Conservation (phyloP, 2,888 invertebrate species). For the Antheraea assamensis region DNA sequence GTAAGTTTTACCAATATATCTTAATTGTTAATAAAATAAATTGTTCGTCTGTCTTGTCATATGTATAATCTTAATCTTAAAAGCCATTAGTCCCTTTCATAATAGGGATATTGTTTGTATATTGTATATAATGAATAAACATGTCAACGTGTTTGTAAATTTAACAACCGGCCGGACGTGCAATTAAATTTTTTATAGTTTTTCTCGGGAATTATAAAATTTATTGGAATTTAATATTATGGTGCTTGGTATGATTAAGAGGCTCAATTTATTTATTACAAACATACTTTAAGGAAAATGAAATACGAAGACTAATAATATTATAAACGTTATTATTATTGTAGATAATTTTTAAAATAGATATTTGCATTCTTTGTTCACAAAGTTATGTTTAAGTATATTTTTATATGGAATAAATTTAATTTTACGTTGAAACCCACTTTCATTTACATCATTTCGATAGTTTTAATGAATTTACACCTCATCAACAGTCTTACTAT, state of each 20-base stretch:
- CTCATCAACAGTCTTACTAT: neutral
- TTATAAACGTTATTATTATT: neutral
- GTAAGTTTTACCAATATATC: neutral
- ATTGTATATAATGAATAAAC: constrained; percentile 48
- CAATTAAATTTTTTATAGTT: constrained; percentile 64
- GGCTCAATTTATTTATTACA: constrained; percentile 61
- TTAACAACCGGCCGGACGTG: constrained; percentile 77
- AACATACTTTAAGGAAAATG: constrained; percentile 26
- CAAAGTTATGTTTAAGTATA: constrained; percentile 47
- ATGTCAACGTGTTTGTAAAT: constrained; percentile 53
- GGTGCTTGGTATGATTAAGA: constrained; percentile 62
- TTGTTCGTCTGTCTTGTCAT: neutral
- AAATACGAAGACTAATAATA: neutral
- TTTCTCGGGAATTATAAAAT: constrained; percentile 42
- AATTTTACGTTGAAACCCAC: neutral
- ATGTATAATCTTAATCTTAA: neutral
- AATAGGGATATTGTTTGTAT: constrained; percentile 18
- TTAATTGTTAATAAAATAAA: neutral
- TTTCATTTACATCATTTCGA: neutral
- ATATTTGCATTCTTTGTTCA: constrained; percentile 53
- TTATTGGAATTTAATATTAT: constrained; percentile 45
- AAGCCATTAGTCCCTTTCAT: neutral
- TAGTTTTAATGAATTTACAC: neutral
- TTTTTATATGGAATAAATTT: constrained; percentile 26
- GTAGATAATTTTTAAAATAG: constrained; percentile 23